These are phyloP conservation scores for Drosophila asahinai DNA, from an alignment of 1,140 invertebrate genomes.

Conservation along the genomic window DNA sequence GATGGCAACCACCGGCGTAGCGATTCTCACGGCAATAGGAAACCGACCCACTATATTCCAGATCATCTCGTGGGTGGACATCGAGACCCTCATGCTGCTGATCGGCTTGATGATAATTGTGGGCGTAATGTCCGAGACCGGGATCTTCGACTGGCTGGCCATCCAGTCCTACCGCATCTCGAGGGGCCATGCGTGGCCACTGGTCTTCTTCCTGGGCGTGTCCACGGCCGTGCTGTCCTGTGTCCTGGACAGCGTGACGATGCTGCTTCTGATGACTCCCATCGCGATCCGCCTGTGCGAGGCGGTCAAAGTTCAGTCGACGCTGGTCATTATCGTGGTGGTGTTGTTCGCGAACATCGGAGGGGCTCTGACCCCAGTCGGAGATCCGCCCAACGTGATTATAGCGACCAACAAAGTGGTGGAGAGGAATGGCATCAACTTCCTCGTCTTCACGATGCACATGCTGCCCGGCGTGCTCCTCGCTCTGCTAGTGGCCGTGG, in stretches of 20 bases:
- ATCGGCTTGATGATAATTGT: conserved; percentile 97
- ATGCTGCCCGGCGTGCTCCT: conserved; percentile 91
- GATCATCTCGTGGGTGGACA: conserved; percentile 93
- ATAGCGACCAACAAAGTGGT: conserved; percentile 90
- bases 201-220: conserved; percentile 91
- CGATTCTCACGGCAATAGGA: conserved; percentile 89
- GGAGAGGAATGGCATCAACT: conserved; percentile 84
- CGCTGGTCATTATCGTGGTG: conserved; percentile 90
- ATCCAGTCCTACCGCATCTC: conserved; percentile 88
- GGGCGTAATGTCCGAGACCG: conserved; percentile 93
- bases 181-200: conserved; percentile 91
- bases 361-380: conserved; percentile 92
- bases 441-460: conserved; percentile 90
- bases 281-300: conserved; percentile 94
- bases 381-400: conserved; percentile 95
- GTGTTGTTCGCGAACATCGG: conserved; percentile 94
- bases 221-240: conserved; percentile 92
- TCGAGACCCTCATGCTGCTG: conserved; percentile 92
- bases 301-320: conserved; percentile 93
- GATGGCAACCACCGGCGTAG: conserved; percentile 90
- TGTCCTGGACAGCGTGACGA: conserved; percentile 95
- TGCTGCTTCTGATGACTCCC: conserved; percentile 93
- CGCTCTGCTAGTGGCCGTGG: conserved; percentile 88
- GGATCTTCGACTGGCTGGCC: conserved; percentile 93
- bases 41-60: conserved; percentile 89